A percentile compares a stretch with the other conserved stretches of the same genome.
These are phyloP conservation scores for Leptodactylus fuscus DNA, from an alignment of 2,113 vertebrate genomes.

Conservation along the genomic window DNA sequence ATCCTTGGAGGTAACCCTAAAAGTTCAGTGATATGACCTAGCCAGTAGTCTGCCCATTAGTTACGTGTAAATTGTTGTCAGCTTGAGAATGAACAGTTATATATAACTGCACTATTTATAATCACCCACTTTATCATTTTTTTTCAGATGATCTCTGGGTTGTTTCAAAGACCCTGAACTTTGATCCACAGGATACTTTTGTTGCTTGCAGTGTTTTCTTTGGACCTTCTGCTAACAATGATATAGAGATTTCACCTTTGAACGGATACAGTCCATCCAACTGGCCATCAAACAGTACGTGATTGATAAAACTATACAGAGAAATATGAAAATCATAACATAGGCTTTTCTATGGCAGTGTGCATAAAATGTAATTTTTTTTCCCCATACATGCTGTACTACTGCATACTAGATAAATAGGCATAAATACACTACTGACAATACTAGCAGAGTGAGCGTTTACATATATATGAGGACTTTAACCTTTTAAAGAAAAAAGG, in stretches of 20 bases:
- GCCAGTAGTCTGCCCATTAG: background rate
- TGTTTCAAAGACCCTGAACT: slow-evolving; percentile 78
- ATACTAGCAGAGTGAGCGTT: too few species aligned
- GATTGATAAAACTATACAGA: background rate
- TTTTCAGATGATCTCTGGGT: slow-evolving; percentile 81
- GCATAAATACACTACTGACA: too few species aligned
- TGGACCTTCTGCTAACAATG: slow-evolving; percentile 76
- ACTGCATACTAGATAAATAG: too few species aligned
- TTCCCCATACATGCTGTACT: too few species aligned
- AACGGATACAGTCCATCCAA: slow-evolving; percentile 78
- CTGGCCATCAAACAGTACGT: slow-evolving; percentile 76
- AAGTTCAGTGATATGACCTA: background rate
- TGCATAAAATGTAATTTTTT: too few species aligned
- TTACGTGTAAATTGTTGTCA: background rate
- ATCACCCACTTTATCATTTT: slow-evolving; percentile 16
- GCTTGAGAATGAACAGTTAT: background rate
- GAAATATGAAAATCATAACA: background rate
- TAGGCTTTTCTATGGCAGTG: too few species aligned
- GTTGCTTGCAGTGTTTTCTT: slow-evolving; percentile 80
- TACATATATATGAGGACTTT: too few species aligned
- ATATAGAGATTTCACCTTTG: slow-evolving; percentile 77
- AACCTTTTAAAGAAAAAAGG: too few species aligned
- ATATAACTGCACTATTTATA: slow-evolving; percentile 18
- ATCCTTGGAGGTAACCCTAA: background rate
- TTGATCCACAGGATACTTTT: slow-evolving; percentile 76